These are phyloP conservation scores for Eristalis tenax DNA, from an alignment of 2,888 invertebrate species.

Conservation along the genomic window DNA sequence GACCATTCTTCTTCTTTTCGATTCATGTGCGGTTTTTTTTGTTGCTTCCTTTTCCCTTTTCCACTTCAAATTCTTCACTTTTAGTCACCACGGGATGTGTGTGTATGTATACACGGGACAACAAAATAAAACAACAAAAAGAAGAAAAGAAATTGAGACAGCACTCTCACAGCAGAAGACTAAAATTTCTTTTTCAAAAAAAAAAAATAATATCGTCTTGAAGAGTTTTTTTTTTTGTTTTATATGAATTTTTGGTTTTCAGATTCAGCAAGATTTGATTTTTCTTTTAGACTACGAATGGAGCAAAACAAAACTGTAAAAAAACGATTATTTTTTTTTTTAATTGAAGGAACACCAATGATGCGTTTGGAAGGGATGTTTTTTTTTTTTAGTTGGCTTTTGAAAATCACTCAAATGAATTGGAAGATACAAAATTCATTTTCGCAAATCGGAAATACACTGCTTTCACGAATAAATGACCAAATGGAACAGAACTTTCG, in stretches of 20 bases:
- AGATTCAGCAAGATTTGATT: too few relatives aligned
- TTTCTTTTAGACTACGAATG: too few relatives aligned
- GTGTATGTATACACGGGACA: neutral
- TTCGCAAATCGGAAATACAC: neutral
- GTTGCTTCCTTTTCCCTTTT: neutral
- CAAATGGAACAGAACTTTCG: neutral
- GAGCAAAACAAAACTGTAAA: too few relatives aligned
- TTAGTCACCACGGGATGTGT: neutral
- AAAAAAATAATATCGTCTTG: too few relatives aligned
- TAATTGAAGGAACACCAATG: too few relatives aligned
- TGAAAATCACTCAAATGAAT: neutral
- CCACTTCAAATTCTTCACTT: neutral
- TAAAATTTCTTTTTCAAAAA: too few relatives aligned
- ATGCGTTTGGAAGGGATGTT: neutral
- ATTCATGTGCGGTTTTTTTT: neutral
- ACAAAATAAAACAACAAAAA: too few relatives aligned
- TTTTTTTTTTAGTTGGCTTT: too few relatives aligned
- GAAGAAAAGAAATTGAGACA: neutral
- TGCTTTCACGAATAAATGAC: neutral
- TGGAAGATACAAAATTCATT: neutral
- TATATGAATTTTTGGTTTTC: too few relatives aligned
- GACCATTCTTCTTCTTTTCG: neutral
- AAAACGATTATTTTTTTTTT: too few relatives aligned
- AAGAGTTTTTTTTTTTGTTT: too few relatives aligned
- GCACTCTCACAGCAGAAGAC: neutral